Conservation (phyloP, 2,113 vertebrate genomes). For the Eidolon helvum region DNA sequence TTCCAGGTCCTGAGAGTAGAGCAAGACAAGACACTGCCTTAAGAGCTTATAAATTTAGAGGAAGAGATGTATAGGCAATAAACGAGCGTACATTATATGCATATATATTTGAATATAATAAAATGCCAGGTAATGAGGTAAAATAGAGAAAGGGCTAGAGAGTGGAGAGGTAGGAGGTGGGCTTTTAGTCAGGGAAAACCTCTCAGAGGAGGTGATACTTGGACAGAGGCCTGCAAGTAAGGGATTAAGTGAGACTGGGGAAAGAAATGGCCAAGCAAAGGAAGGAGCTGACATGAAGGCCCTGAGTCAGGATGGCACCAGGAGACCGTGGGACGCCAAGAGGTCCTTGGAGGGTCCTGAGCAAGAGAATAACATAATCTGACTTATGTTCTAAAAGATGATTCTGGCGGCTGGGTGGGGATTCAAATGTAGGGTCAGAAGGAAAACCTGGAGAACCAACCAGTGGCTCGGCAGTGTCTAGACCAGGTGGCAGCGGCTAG, state of each 20-base stretch:
- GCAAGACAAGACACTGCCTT: not conserved
- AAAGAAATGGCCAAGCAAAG: not conserved
- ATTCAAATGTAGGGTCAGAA: not conserved
- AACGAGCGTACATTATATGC: no score
- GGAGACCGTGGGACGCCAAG: no score
- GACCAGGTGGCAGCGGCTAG: not conserved
- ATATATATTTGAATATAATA: not conserved
- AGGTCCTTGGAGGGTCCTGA: not conserved
- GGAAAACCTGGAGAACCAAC: no score
- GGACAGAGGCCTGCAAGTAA: not conserved
- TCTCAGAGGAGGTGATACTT: not conserved
- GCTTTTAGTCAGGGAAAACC: not conserved
- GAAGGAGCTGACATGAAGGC: rapidly evolving
- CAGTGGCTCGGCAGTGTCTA: not conserved
- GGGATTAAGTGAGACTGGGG: not conserved
- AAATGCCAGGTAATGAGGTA: not conserved
- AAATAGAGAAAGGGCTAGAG: not conserved
- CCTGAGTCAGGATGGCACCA: not conserved
- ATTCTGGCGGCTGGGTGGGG: not conserved
- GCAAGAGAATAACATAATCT: not conserved
- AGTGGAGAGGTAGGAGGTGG: not conserved
- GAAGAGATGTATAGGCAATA: not conserved
- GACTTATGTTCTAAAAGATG: not conserved
- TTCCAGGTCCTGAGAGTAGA: not conserved
- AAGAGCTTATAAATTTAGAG: not conserved